Conservation (phyloP, 1,140 invertebrate genomes). For the Melitaea cinxia region DNA sequence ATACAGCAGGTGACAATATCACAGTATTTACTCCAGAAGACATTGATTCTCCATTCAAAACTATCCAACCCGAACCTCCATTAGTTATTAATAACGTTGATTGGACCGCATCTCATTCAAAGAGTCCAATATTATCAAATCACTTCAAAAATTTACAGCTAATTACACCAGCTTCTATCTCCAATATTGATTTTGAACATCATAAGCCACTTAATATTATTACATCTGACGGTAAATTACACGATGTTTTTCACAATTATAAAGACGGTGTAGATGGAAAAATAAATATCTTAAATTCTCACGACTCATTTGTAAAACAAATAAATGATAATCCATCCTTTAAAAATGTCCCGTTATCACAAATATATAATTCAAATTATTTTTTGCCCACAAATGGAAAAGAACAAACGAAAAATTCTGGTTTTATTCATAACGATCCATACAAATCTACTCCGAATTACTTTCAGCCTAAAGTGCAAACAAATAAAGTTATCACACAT, state of each 20-base stretch:
- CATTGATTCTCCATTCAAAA: conserved; percentile 50
- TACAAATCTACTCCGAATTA: conserved; percentile 24
- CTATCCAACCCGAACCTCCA: conserved; percentile 50
- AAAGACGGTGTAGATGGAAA: conserved; percentile 9
- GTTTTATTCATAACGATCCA: conserved; percentile 9
- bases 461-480: conserved; percentile 43
- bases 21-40: conserved; percentile 56
- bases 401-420: conserved; percentile 4
- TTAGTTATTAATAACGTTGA: conserved; percentile 35
- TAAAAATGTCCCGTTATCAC: conserved; percentile 52
- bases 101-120: conserved; percentile 26
- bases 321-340: conserved; percentile 39
- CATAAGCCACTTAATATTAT: conserved; percentile 43
- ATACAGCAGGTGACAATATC: conserved; percentile 45
- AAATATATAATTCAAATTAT: conserved; percentile 51
- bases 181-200: conserved; percentile 8
- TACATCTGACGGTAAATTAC: conserved; percentile 45
- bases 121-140: conserved; percentile 17
- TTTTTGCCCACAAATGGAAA: conserved; percentile 42
- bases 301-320: conserved; percentile 43
- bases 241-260: conserved; percentile 38
- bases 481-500: conserved; percentile 14
- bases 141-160: conserved; percentile 12
- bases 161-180: not conserved
- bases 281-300: conserved; percentile 35